phyloP scores from a whole-genome alignment of 2,113 vertebrate species.

The Lagopus leucura region DNA sequence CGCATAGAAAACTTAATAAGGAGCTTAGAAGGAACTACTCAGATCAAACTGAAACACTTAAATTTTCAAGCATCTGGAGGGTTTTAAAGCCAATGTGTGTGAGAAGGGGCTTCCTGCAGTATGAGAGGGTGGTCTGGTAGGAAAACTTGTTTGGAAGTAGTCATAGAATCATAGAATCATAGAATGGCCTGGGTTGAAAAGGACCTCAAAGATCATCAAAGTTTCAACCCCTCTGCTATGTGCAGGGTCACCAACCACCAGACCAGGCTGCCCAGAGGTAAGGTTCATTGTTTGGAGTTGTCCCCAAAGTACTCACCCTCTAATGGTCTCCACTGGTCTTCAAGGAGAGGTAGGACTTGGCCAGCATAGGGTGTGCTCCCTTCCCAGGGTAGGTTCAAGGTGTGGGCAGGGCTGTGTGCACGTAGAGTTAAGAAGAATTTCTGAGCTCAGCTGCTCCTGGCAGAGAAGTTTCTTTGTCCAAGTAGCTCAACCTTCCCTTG shows the following conservation, averaged over 20 bases:
- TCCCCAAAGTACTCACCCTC: not conserved
- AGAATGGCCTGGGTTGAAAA: no score
- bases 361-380: rapidly evolving
- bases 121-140: not conserved
- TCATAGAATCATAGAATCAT: no score
- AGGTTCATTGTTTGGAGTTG: not conserved
- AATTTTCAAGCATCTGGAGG: not conserved
- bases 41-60: not conserved
- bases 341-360: not conserved
- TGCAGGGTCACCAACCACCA: no score
- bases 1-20: not conserved
- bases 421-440: not conserved
- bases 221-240: no score
- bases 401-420: not conserved
- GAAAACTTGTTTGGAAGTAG: not conserved
- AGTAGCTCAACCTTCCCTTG: not conserved
- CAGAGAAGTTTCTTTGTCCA: rapidly evolving
- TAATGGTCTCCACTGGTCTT: no score
- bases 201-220: no score
- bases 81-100: not conserved
- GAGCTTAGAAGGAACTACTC: not conserved
- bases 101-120: not conserved
- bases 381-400: not conserved
- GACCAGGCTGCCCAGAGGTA: no score
- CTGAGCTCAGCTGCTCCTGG: not conserved